Base-by-base conservation (phyloP, 1,140 invertebrate genomes). In the Drosophila eugracilis region DNA sequence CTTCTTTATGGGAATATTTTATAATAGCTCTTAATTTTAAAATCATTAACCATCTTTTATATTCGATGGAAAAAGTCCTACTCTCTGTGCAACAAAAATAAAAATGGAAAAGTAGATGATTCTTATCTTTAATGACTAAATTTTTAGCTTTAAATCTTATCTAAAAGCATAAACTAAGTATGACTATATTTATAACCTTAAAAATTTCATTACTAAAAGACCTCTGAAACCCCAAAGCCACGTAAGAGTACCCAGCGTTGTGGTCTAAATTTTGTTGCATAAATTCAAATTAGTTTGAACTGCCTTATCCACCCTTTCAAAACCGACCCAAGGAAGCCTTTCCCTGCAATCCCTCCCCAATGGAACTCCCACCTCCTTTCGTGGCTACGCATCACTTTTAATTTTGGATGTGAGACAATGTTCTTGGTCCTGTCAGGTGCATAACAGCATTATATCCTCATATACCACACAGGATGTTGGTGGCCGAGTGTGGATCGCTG, bases 201-300 rank as follows among this genome's bases (percentile, higher is more conserved):
- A n/a, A n/a, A n/a, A n/a, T n/a, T n/a, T n/a, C n/a, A n/a, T n/a
- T n/a, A n/a, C n/a, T n/a, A n/a, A n/a, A n/a, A n/a, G n/a, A n/a
- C n/a, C n/a, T n/a, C n/a, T n/a, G n/a, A n/a, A n/a, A n/a, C n/a
- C n/a, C n/a, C n/a, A n/a, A n/a, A 2, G 0, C 7, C 22, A 32
- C 1, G 5, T 14, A 2, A 63, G 21, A 14, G 21, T 34, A 63
- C 58, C 28, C 57, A 10, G 44, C 41, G 12, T 34, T 21, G 36
- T 49, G 19, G 24, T 39, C 24, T 55, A 53, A 54, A 70, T 55
- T 57, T 76, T 30, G 9, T 39, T 63, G 59, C 70, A 86, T 83
- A 86, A 88, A 78, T 88, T 88, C 44, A 86, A 83, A 86, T 86
- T 88, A 86, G 60, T 75, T 86, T 71, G 26, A 62, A 65, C 45